Evolutionary conservation across 2,113 vertebrate genomes (phyloP).

Genomic region (Corythornis cristatus): DNA sequence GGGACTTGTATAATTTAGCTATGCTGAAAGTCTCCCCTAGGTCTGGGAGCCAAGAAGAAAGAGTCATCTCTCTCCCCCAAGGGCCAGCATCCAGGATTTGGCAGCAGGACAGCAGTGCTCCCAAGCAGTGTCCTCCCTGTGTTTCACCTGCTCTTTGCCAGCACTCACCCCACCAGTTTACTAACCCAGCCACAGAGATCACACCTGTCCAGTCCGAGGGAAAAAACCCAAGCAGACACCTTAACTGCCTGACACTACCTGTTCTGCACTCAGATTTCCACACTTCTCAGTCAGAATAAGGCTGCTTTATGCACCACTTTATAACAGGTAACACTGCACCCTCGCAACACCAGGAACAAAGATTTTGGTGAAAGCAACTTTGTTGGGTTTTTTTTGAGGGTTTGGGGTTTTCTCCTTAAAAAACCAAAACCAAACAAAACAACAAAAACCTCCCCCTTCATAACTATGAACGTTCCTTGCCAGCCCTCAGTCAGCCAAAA

Average conservation of each 20-base stretch:
- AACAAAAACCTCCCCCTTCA: background rate
- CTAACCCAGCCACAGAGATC: background rate
- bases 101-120: background rate
- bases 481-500: constrained; percentile 40
- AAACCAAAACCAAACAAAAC: background rate
- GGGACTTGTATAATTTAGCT: background rate
- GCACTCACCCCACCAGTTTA: background rate
- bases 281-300: background rate
- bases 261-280: constrained; percentile 17
- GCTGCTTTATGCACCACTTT: background rate
- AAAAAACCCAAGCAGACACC: background rate
- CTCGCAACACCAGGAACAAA: background rate
- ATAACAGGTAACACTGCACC: background rate
- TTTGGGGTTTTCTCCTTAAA: background rate
- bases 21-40: background rate
- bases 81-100: constrained; percentile 2
- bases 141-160: background rate
- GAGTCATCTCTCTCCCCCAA: background rate
- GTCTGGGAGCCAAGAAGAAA: constrained; percentile 2
- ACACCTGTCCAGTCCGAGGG: background rate
- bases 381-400: background rate
- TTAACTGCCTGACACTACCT: background rate
- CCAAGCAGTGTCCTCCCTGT: background rate
- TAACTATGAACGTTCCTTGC: background rate
- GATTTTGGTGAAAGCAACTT: background rate